phyloP scores from a whole-genome alignment of 2,113 vertebrate species.

The Tringa solitaria region DNA sequence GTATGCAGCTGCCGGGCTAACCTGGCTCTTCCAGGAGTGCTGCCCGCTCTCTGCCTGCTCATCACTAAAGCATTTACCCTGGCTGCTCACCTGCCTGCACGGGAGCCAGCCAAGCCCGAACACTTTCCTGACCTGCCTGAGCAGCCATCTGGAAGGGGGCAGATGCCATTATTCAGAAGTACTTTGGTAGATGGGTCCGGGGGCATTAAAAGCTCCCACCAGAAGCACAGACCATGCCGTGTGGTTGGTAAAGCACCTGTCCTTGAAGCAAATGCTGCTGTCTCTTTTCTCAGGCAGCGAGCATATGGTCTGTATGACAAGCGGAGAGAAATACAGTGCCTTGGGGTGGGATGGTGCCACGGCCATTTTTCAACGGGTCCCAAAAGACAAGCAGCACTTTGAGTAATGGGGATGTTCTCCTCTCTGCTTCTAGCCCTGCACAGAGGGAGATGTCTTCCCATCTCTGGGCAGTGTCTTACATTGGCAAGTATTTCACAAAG shows the following conservation, averaged over 20 bases:
- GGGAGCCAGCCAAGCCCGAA: background rate
- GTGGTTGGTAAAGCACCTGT: background rate
- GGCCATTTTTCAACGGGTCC: background rate
- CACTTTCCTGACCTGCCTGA: background rate
- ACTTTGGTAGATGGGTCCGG: background rate
- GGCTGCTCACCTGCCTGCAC: background rate
- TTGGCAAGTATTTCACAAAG: background rate
- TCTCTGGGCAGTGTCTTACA: background rate
- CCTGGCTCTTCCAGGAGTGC: background rate
- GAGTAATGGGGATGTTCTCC: background rate
- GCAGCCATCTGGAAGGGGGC: conserved; percentile 26
- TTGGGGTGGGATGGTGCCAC: background rate
- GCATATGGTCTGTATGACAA: background rate
- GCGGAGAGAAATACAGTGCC: background rate
- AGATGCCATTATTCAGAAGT: background rate
- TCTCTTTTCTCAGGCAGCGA: background rate
- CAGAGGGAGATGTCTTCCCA: background rate
- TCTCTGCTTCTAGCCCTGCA: background rate
- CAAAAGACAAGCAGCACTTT: background rate
- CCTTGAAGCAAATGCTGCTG: background rate
- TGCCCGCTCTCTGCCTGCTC: background rate
- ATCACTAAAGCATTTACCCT: background rate
- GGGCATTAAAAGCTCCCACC: background rate
- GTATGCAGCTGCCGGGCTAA: background rate
- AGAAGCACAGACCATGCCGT: background rate